Evolutionary conservation across 2,888 invertebrate genomes (phyloP).

Genomic region (Tenthredo livida): DNA sequence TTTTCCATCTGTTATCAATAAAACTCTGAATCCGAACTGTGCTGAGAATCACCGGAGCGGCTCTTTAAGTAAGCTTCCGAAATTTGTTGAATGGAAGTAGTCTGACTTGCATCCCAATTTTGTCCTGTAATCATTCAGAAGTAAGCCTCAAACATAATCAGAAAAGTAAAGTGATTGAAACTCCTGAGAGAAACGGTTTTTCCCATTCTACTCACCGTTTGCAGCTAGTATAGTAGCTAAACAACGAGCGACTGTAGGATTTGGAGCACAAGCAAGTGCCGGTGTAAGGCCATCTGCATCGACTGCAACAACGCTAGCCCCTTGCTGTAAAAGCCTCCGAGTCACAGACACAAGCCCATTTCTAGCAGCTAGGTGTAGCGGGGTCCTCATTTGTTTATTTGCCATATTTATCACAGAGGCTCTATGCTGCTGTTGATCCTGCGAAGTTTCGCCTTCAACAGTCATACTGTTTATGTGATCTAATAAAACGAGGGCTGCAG

Average conservation of each 20-base stretch:
- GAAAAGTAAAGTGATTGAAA: neutral
- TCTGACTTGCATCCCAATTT: slow-evolving; percentile 68
- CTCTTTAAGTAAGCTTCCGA: slow-evolving; percentile 71
- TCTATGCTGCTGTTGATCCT: slow-evolving; percentile 60
- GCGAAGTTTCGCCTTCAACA: slow-evolving; percentile 58
- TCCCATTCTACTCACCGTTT: slow-evolving; percentile 63
- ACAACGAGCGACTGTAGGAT: slow-evolving; percentile 82
- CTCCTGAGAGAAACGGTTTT: neutral
- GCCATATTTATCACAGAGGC: slow-evolving; percentile 78
- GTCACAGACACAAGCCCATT: slow-evolving; percentile 83
- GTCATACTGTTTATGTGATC: slow-evolving; percentile 79
- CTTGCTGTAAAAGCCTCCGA: slow-evolving; percentile 80
- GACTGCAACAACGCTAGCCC: slow-evolving; percentile 81
- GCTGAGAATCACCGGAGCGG: slow-evolving; percentile 68
- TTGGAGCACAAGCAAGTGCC: slow-evolving; percentile 83
- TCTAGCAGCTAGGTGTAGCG: slow-evolving; percentile 83
- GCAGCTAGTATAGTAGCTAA: slow-evolving; percentile 81
- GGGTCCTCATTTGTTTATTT: slow-evolving; percentile 81
- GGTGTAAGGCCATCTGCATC: slow-evolving; percentile 83
- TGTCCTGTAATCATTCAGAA: slow-evolving; percentile 61
- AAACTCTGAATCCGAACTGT: slow-evolving; percentile 72
- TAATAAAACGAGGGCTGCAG: slow-evolving; percentile 80
- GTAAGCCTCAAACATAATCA: neutral
- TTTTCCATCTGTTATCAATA: slow-evolving; percentile 67
- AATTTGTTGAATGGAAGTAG: slow-evolving; percentile 72